These are phyloP conservation scores for Pampusana beccarii DNA, from an alignment of 2,113 vertebrate species.

Conservation along the genomic window DNA sequence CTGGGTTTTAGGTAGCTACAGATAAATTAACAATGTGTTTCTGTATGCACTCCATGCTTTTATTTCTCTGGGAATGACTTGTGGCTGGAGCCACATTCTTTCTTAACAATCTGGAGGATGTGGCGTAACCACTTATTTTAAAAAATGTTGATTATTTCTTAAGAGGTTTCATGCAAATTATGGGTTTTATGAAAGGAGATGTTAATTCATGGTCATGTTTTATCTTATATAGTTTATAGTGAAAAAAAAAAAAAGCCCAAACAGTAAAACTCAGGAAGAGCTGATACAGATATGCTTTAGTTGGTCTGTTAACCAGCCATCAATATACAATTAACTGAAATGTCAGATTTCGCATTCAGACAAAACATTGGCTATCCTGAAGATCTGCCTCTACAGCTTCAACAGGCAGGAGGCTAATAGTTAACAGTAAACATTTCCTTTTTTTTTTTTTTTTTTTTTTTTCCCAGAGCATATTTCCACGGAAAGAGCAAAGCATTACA, in stretches of 20 bases:
- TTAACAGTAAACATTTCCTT: constrained; percentile 60
- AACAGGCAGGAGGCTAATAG: constrained; percentile 59
- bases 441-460: not conserved
- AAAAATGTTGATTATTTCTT: not conserved
- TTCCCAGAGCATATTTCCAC: constrained; percentile 46
- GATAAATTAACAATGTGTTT: not conserved
- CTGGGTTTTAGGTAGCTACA: not conserved
- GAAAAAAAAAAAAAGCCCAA: not conserved
- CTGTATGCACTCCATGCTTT: not conserved
- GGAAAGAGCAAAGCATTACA: constrained; percentile 64
- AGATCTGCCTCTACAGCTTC: not conserved
- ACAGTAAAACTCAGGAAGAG: not conserved
- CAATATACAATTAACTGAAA: constrained; percentile 32
- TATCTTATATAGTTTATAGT: not conserved
- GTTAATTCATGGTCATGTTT: constrained; percentile 24
- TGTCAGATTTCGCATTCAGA: not conserved
- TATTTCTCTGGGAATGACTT: not conserved
- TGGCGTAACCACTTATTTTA: not conserved
- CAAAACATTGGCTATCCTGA: not conserved
- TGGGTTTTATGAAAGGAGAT: not conserved
- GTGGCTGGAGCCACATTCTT: not conserved
- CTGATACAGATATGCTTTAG: not conserved
- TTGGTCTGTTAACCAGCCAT: not conserved
- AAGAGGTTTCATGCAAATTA: not conserved
- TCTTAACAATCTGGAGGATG: not conserved